A percentile compares a stretch with the other conserved stretches of the same genome.
phyloP scores from a whole-genome alignment of 2,797 vertebrate genomes.

The Manis pentadactyla region DNA sequence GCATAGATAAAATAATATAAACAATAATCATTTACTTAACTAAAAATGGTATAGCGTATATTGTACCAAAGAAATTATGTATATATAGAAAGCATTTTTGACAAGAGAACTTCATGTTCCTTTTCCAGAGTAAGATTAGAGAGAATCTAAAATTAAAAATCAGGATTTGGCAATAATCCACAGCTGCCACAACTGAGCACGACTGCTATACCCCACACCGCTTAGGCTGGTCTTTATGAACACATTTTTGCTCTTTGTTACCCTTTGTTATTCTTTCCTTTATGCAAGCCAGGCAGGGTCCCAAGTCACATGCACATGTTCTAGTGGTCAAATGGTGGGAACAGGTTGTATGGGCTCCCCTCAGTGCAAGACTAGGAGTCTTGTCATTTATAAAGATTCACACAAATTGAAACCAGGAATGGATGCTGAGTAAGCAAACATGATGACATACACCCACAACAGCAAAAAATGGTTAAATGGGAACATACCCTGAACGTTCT shows the following conservation, averaged over 20 bases:
- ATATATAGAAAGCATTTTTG: background rate
- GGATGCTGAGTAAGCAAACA: background rate
- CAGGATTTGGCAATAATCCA: background rate
- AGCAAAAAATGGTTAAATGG: background rate
- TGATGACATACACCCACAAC: background rate
- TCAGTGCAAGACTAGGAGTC: background rate
- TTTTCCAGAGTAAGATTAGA: background rate
- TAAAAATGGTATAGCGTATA: background rate
- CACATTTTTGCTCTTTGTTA: background rate
- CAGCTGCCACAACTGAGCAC: background rate
- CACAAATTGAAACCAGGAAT: background rate
- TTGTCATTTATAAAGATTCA: background rate
- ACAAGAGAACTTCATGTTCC: background rate
- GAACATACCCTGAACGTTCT: background rate
- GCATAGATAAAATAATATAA: background rate
- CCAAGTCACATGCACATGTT: background rate
- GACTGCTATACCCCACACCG: accelerated
- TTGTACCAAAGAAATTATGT: background rate
- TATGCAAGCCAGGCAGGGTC: background rate
- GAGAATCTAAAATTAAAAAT: background rate
- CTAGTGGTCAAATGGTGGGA: background rate
- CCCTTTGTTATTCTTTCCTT: background rate
- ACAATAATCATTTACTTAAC: background rate
- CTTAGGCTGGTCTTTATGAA: background rate
- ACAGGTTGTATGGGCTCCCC: accelerated